Conservation (phyloP, 2,888 invertebrate genomes). For the Caenorhabditis sp. region DNA sequence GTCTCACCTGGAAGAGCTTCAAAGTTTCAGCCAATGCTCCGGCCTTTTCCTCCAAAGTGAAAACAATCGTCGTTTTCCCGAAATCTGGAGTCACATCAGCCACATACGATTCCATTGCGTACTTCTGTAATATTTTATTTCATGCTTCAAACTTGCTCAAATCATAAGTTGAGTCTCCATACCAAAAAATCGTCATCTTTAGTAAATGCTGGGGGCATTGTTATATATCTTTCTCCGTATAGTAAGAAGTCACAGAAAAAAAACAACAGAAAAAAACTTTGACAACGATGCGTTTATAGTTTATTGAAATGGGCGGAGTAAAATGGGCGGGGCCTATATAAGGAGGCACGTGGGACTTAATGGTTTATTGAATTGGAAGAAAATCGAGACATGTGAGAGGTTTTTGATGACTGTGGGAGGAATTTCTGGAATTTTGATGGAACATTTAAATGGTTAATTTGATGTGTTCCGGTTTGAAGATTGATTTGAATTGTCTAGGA, state of each 20-base stretch:
- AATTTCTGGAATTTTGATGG: neutral
- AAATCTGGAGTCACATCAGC: slow-evolving; percentile 65
- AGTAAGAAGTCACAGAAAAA: neutral
- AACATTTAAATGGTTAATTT: neutral
- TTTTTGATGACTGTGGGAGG: too few relatives aligned
- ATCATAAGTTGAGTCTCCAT: neutral
- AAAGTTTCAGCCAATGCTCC: slow-evolving; percentile 88
- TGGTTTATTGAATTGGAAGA: too few relatives aligned
- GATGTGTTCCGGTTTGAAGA: neutral
- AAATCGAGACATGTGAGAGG: neutral
- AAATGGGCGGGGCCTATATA: neutral
- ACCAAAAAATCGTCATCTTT: slow-evolving; percentile 39
- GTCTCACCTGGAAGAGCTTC: slow-evolving; percentile 83
- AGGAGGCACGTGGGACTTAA: neutral
- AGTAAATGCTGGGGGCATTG: slow-evolving; percentile 39
- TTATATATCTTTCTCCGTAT: neutral
- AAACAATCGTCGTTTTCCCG: slow-evolving; percentile 78
- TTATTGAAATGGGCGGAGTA: neutral
- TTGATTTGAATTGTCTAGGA: too few relatives aligned
- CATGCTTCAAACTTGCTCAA: neutral
- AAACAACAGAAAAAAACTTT: neutral
- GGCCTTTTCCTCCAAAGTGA: slow-evolving; percentile 85
- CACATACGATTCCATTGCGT: slow-evolving; percentile 69
- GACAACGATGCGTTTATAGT: neutral
- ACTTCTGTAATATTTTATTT: too few relatives aligned